These are phyloP conservation scores for Syngnathus floridae DNA, from an alignment of 2,113 vertebrate genomes.

Conservation along the genomic window DNA sequence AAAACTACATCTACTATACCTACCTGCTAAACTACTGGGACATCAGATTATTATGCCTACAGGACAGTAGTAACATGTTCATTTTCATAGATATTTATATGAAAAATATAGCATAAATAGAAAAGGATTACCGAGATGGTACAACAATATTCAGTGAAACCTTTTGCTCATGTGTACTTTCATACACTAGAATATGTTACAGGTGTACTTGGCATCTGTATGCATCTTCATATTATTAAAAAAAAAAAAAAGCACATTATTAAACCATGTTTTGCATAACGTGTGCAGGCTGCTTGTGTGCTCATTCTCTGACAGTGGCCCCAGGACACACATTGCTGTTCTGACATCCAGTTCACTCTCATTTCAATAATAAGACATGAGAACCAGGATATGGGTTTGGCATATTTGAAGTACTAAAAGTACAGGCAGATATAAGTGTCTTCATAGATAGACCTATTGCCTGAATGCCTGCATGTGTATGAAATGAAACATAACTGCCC, in stretches of 20 bases:
- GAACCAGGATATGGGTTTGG: slow-evolving; percentile 9
- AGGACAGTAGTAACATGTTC: not conserved
- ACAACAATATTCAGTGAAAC: not conserved
- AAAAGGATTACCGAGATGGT: not conserved
- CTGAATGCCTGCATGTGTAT: not conserved
- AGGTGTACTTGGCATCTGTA: not conserved
- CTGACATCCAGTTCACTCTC: slow-evolving; percentile 13
- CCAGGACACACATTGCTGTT: slow-evolving; percentile 4
- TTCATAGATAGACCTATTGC: not conserved
- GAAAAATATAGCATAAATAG: too few relatives aligned
- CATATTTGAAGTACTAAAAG: slow-evolving; percentile 5
- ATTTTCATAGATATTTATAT: too few relatives aligned
- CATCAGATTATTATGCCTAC: not conserved
- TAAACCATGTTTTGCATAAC: slow-evolving; percentile 17
- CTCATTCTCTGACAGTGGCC: slow-evolving; percentile 8
- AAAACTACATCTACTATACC: not conserved
- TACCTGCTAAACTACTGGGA: not conserved
- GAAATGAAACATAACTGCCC: not conserved
- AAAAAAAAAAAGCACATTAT: slow-evolving; percentile 6
- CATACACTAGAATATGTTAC: not conserved
- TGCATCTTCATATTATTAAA: slow-evolving; percentile 14
- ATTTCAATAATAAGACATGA: slow-evolving; percentile 7
- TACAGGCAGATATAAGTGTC: not conserved
- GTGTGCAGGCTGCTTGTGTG: not conserved
- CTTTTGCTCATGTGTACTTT: not conserved